Evolutionary conservation across 2,113 vertebrate genomes (phyloP).

Genomic region (Salvelinus alpinus): DNA sequence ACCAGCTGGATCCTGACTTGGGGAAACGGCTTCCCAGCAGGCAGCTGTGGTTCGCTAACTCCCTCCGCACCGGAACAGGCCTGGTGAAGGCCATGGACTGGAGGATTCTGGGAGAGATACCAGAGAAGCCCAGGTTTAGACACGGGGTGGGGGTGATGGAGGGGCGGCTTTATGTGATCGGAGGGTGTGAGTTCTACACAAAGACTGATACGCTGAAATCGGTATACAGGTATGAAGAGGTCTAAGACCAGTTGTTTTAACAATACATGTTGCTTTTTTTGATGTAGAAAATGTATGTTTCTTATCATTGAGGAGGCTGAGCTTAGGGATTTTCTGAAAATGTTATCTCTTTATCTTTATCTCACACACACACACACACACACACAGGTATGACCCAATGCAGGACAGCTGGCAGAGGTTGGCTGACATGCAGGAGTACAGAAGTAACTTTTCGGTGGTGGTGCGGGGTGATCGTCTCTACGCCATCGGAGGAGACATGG

Average conservation of each 20-base stretch:
- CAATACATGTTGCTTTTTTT: too few relatives aligned
- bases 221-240: constrained; percentile 78
- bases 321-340: background rate
- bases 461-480: constrained; percentile 52
- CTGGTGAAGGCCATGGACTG: constrained; percentile 86
- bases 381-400: constrained; percentile 55
- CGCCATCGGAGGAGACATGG: constrained; percentile 73
- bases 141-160: constrained; percentile 76
- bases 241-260: too few relatives aligned
- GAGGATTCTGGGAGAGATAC: constrained; percentile 79
- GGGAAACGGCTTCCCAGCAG: constrained; percentile 74
- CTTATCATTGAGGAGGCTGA: background rate
- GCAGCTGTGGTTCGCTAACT: constrained; percentile 84
- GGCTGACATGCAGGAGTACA: constrained; percentile 70
- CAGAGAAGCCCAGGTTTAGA: constrained; percentile 82
- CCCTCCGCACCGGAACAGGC: constrained; percentile 79
- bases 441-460: constrained; percentile 71
- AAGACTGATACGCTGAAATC: constrained; percentile 80
- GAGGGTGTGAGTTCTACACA: constrained; percentile 86
- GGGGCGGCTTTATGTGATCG: constrained; percentile 79
- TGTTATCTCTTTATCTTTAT: background rate
- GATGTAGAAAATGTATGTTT: too few relatives aligned
- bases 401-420: constrained; percentile 64
- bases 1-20: constrained; percentile 74
- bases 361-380: background rate